phyloP scores from a whole-genome alignment of 92 coral and sea anemone species.

The Porites rus region DNA sequence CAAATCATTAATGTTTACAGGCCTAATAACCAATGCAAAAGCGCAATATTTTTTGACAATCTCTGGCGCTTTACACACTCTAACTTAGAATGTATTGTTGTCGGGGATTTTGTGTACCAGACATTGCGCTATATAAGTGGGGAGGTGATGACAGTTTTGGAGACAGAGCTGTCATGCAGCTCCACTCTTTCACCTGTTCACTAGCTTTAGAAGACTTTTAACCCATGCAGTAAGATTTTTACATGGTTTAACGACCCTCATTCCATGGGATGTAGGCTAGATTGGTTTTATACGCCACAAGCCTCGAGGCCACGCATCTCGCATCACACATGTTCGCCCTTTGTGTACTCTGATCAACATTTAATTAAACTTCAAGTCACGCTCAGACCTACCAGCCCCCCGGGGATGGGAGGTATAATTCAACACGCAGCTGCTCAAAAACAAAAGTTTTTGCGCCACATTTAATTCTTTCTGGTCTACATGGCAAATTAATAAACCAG shows the following conservation, averaged over 20 bases:
- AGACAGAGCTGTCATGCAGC: background rate
- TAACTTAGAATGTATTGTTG: background rate
- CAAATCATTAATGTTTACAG: conserved; percentile 19
- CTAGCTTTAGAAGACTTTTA: background rate
- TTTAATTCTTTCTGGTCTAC: conserved; percentile 17
- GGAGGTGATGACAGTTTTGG: background rate
- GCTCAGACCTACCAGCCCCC: background rate
- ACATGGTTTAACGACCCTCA: too few species aligned
- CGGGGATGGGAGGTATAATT: conserved; percentile 30
- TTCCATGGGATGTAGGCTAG: too few species aligned
- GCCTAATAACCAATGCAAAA: conserved; percentile 4
- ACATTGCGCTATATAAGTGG: background rate
- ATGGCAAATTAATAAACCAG: background rate
- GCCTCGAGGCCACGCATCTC: conserved; percentile 4
- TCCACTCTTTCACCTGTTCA: background rate
- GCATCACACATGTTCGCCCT: background rate
- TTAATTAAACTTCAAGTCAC: background rate
- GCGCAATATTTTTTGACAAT: background rate
- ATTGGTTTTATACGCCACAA: background rate
- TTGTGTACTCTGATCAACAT: conserved; percentile 19
- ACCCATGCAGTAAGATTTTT: background rate
- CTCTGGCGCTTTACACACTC: background rate
- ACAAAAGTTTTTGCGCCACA: background rate
- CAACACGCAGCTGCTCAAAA: background rate
- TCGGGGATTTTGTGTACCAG: conserved; percentile 26